Percentiles rank a stretch among this genome's conserved stretches.
Evolutionary conservation across 2,888 invertebrate species (phyloP).

Genomic region (Rugalucina vietnamica): DNA sequence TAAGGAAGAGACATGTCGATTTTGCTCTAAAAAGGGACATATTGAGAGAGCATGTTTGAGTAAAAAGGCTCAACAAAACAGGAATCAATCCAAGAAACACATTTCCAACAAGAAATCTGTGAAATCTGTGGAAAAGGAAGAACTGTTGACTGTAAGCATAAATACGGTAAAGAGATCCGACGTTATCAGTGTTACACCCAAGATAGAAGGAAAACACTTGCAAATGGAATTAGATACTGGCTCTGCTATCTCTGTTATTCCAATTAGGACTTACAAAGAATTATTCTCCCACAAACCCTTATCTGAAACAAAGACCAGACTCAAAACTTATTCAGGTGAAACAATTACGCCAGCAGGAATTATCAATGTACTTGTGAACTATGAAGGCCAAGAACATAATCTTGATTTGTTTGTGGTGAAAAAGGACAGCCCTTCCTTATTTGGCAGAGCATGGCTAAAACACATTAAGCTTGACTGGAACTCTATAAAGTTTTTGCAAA

Average conservation of each 20-base stretch:
- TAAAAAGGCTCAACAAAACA: too few species aligned
- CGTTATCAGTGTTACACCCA: not conserved
- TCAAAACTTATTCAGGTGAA: constrained; percentile 6
- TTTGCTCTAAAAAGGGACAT: not conserved
- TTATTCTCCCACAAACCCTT: not conserved
- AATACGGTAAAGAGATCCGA: not conserved
- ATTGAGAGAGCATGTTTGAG: not conserved
- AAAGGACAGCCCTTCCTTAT: not conserved
- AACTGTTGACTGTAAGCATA: not conserved
- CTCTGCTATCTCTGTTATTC: not conserved
- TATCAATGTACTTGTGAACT: too few species aligned
- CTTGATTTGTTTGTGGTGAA: not conserved
- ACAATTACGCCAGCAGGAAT: not conserved
- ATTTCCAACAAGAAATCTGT: not conserved
- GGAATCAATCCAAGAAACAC: too few species aligned
- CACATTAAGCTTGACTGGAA: not conserved
- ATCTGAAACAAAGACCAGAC: not conserved
- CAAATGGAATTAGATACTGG: constrained; percentile 7
- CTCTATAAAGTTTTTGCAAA: not conserved
- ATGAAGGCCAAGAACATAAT: too few species aligned
- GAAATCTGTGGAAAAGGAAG: not conserved
- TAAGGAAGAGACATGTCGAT: not conserved
- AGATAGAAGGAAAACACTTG: not conserved
- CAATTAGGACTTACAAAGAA: not conserved
- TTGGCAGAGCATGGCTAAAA: constrained; percentile 12